phyloP scores from a whole-genome alignment of 1,140 invertebrate species.

The Brachionus asplanchnoidis region DNA sequence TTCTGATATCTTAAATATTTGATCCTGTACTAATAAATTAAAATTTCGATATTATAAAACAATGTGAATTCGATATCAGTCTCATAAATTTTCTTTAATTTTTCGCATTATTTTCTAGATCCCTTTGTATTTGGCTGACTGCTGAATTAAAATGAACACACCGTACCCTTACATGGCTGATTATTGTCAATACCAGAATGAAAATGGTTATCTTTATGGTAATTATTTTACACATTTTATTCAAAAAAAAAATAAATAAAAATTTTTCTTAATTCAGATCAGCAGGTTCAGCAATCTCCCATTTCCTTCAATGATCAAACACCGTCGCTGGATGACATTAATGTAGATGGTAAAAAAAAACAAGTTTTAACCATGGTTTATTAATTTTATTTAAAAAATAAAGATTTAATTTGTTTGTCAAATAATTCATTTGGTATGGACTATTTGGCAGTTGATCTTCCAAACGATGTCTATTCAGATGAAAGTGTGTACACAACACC shows the following conservation, averaged over 20 bases:
- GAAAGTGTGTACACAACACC: neutral
- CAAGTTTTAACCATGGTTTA: neutral
- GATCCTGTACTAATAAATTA: neutral
- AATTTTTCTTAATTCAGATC: neutral
- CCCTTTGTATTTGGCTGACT: neutral
- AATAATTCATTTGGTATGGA: neutral
- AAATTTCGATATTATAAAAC: neutral
- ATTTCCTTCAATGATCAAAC: neutral
- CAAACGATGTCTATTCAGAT: neutral
- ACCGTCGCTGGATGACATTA: neutral
- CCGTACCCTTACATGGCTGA: neutral
- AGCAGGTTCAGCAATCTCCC: neutral
- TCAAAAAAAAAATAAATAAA: neutral
- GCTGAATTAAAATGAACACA: neutral
- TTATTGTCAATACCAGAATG: neutral
- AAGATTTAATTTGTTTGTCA: neutral
- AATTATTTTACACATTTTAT: neutral
- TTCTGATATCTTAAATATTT: neutral
- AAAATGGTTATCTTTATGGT: neutral
- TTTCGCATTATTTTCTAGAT: neutral
- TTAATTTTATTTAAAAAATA: neutral
- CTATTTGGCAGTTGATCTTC: neutral
- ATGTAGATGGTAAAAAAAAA: neutral
- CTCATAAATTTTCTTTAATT: neutral
- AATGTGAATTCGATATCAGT: neutral